Evolutionary conservation across 1,140 invertebrate genomes (phyloP).

Genomic region (Drosophila oshimai): DNA sequence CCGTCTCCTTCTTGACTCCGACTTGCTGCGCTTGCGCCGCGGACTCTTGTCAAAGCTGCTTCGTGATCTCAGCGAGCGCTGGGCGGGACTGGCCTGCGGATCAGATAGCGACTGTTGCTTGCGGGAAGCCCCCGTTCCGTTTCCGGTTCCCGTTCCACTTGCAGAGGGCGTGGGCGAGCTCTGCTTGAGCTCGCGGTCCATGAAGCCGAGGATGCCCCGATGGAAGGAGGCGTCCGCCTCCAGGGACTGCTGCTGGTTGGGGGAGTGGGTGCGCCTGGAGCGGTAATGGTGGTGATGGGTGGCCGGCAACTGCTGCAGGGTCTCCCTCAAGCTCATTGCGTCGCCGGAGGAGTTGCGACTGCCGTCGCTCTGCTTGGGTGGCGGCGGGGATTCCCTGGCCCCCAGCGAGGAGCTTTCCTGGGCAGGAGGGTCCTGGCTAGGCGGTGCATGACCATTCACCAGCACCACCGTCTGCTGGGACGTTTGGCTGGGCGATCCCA

Average conservation of each 20-base stretch:
- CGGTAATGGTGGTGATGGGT: conserved; percentile 67
- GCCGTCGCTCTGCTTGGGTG: conserved; percentile 67
- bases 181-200: conserved; percentile 79
- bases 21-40: conserved; percentile 82
- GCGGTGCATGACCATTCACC: conserved; percentile 73
- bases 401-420: conserved; percentile 53
- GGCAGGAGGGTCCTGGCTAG: conserved; percentile 31
- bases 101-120: conserved; percentile 80
- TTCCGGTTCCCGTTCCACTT: conserved; percentile 13
- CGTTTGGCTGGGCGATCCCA: conserved; percentile 66
- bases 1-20: conserved; percentile 72
- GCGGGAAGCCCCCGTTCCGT: conserved; percentile 40
- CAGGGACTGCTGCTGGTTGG: conserved; percentile 54
- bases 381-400: conserved; percentile 34
- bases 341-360: conserved; percentile 79
- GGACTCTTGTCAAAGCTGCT: conserved; percentile 82
- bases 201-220: conserved; percentile 77
- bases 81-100: conserved; percentile 82
- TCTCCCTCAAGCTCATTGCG: conserved; percentile 75
- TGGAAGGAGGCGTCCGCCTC: conserved; percentile 72
- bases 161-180: conserved; percentile 71
- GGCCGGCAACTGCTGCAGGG: conserved; percentile 72
- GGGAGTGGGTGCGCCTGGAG: conserved; percentile 61
- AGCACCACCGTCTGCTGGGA: conserved; percentile 76
- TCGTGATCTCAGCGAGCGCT: conserved; percentile 75